A percentile compares a stretch with the other conserved stretches of the same genome.
These are phyloP conservation scores for Jaculus jaculus DNA, from an alignment of 2,113 vertebrate genomes.

Conservation along the genomic window DNA sequence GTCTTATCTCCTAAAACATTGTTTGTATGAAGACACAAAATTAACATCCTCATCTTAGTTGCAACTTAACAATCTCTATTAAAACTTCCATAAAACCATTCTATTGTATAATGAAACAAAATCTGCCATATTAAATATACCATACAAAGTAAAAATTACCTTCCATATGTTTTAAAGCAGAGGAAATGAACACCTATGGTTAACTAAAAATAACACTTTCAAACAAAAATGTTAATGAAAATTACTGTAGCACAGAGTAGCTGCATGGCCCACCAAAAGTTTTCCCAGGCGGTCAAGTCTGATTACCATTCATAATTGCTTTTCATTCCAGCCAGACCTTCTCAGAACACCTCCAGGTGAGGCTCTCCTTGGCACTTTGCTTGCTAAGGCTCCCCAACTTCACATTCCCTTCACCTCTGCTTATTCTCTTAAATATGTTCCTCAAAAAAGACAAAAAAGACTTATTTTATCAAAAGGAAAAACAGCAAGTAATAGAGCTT, in stretches of 20 bases:
- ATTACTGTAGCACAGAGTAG: neutral
- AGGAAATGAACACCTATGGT: neutral
- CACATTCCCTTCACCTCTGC: neutral
- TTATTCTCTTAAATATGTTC: neutral
- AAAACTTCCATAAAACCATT: neutral
- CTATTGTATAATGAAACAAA: neutral
- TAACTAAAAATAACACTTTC: slow-evolving; percentile 11
- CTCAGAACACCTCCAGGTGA: neutral
- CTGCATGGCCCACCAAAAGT: neutral
- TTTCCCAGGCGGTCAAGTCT: neutral
- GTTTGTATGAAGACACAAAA: slow-evolving; percentile 30
- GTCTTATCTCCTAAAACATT: slow-evolving; percentile 42
- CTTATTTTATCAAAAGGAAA: slow-evolving; percentile 17
- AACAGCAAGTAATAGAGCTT: slow-evolving; percentile 1
- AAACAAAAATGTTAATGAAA: slow-evolving; percentile 33
- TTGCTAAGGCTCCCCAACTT: neutral
- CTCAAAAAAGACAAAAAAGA: slow-evolving; percentile 15
- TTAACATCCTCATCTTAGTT: neutral
- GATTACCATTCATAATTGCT: neutral
- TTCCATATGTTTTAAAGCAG: slow-evolving; percentile 35
- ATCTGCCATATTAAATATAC: neutral
- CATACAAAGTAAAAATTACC: slow-evolving; percentile 19
- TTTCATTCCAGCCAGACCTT: neutral
- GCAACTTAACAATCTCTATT: neutral
- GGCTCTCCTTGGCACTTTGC: neutral